Evolutionary conservation across 2,797 vertebrate species (phyloP), one percentile per base, ranked within the genome.

Genomic region (Sebastes paucispinis): DNA sequence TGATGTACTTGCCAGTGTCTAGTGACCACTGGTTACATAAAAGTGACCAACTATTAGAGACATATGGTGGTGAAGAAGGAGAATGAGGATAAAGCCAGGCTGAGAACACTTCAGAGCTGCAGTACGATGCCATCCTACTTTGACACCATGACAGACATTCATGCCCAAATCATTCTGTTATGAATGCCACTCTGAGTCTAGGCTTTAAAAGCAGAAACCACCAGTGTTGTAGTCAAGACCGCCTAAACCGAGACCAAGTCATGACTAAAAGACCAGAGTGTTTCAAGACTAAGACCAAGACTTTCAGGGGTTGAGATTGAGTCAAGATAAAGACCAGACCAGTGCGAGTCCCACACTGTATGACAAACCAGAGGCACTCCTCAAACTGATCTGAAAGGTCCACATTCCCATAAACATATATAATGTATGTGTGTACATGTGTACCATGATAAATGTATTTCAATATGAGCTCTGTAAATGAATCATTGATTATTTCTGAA

Each of bases 61-160:
- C 36, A 75, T 29, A 73, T 66, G 87, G 58, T 73, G 80, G 80
- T 77, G 83, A 76, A 55, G 43, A 34, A 25, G 69, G 36, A 73
- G 32, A 63, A 80, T 85, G 84, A 39, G 36, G 36, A 39, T 39
- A 39, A 39, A 39, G 36, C 36, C 36, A 39, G 36, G 36, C 36
- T 39, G 36, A 39, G 36, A 39, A 39, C 13, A 39, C 79, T 34
- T 60, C 24, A 77, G 31, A 76, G 79, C 79, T 75, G 70, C 73
- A 72, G 65, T 27, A 75, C 68, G 47, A 22, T n/a, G 25, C 25
- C 20, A 10, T 39, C 36, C 32, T 32, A 24, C 10, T 50, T 59
- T 55, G 39, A 83, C n/a, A 24, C 34, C 32, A n/a, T 1, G 13
- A 39, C 36, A 39, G 36, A 39, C 36, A 39, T 39, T 39, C 36